Evolutionary conservation across 1,140 invertebrate species (phyloP).

Genomic region (Schlechtendalia chinensis): DNA sequence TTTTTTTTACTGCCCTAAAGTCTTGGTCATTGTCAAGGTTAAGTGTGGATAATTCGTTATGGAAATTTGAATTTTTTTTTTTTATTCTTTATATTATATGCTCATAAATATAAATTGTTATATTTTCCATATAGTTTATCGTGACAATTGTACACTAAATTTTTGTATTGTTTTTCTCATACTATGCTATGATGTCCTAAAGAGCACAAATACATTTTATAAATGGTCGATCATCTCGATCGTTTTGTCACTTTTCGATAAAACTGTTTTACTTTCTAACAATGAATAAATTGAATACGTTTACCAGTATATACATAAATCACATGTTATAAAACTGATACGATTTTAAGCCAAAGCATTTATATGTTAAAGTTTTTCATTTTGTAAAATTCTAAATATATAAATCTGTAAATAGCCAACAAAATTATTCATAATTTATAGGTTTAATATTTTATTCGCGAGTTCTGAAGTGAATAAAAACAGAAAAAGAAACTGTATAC

Average conservation of each 20-base stretch:
- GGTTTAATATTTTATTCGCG: not conserved
- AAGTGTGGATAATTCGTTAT: constrained; percentile 9
- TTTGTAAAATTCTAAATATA: not conserved
- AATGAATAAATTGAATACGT: constrained; percentile 6
- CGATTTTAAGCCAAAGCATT: too few species aligned
- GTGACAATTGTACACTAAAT: not conserved
- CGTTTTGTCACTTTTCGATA: not conserved
- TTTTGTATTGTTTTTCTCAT: not conserved
- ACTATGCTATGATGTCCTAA: not conserved
- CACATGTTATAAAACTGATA: too few species aligned
- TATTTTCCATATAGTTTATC: constrained; percentile 10
- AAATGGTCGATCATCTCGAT: not conserved
- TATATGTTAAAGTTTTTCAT: not conserved
- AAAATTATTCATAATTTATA: too few species aligned
- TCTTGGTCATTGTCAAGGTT: constrained; percentile 48
- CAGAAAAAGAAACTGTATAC: too few species aligned
- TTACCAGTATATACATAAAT: not conserved
- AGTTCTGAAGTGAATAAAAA: not conserved
- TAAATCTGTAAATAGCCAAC: too few species aligned
- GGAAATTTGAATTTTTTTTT: constrained; percentile 29
- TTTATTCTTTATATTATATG: not conserved
- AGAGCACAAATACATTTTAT: not conserved
- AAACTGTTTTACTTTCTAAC: constrained; percentile 30
- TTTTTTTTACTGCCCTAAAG: constrained; percentile 26
- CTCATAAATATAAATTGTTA: constrained; percentile 32